Base-by-base conservation (phyloP, 53 echinoderm and acorn worm species). In the Hippasteria phrygiana region DNA sequence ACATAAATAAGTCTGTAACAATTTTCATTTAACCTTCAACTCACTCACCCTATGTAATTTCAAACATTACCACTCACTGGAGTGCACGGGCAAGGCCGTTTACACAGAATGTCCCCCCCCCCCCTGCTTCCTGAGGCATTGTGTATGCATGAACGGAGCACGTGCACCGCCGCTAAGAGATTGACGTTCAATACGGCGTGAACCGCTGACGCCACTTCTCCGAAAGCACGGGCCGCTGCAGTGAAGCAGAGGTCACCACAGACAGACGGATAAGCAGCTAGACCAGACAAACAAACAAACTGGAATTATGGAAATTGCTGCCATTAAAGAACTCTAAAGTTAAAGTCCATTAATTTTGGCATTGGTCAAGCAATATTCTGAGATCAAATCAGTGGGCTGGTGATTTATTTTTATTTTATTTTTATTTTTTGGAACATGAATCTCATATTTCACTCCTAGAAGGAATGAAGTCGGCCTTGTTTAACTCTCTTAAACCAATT, bases 101-200 rank as follows among this genome's bases (percentile, higher is more conserved):
- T 73, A 43, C 41, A n/a, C n/a, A 41, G n/a, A 73, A 73, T 73
- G 73, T 73, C 40, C 41, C 3, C 4, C 10, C 10, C 22, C 62
- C 27, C 33, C n/a, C 42, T 82, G 82, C 82, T 18, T 64, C 43
- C 64, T 3, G 70, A 12, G 37, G 83, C 45, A 85, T 85, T 85
- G 85, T 85, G 85, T 85, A 85, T 85, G 85, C 85, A 85, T 85
- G 85, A 53, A n/a, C 71, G 51, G 45, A 48, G 26, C 85, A 85
- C 51, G 51, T 69, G 85, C 70, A 63, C 36, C 32, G 85, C 53
- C n/a, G 71, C 50, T 85, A 85, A 85, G 70, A 85, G 85, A 85
- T 85, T 85, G 85, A 43, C 43, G 64, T 53, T 85, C 85, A 85
- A 85, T 85, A 85, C 50, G 36, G 85, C 85, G 71, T 85, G 85